Evolutionary conservation across 2,797 vertebrate species (phyloP), one percentile per base, ranked within the genome.

Genomic region (Mormyrops attenuatus): DNA sequence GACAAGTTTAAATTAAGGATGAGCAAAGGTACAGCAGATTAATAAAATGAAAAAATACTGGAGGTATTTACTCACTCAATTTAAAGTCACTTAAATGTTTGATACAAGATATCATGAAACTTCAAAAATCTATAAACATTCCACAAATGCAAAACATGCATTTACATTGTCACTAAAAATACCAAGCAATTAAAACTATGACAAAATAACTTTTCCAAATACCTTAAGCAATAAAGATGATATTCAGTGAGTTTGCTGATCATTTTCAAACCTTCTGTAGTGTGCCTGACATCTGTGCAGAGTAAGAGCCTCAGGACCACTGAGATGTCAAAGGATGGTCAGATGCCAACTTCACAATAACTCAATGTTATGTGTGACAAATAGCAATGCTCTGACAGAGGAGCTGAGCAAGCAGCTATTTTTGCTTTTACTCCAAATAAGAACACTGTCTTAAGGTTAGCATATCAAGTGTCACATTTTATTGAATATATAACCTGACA

Each of bases 341-440:
- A 9, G 52, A 88, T 34, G 55, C 60, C 55, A 88, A 8, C 38
- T 88, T 63, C 60, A 66, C 87, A 88, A 88, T 66, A 88, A 13
- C 38, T 88, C 86, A 87, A 47, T 20, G 57, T 34, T 41, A 69
- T 17, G 66, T 52, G 49, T 80, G 47, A 88, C 66, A 77, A 88
- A 52, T 80, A 77, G 63, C 87, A 88, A 88, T 47, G 87, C 41
- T 94, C 94, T 94, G 92, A 88, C 91, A 77, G 88, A 92, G 90
- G 87, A 93, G 91, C 92, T 92, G 89, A 92, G 91, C 85, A 91
- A 87, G 87, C 50, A 89, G 93, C 95, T 96, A 95, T 95, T 94
- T 95, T 95, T 95, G 94, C 94, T 85, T 94, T 94, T 94, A 94
- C 92, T 92, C 95, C 93, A 94, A 94, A 69, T 69, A 69, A 69